Base-by-base conservation (phyloP, 2,113 vertebrate species). In the Antennarius striatus region DNA sequence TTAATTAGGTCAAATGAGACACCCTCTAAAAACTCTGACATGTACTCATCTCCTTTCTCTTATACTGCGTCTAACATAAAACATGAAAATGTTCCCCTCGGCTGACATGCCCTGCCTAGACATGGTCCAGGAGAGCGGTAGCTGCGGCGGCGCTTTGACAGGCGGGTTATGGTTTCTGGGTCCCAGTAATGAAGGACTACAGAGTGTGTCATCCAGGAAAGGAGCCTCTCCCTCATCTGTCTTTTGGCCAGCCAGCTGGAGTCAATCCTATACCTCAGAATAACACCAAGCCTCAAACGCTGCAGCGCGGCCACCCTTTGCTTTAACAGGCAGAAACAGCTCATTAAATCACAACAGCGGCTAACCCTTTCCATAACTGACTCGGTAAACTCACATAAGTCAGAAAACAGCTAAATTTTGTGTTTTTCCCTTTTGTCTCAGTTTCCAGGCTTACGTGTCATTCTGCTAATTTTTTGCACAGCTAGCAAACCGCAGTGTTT, bases 171-270 rank as follows among this genome's bases (percentile, higher is more conserved):
- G 81, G 84, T 88, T 86, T 78, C 66, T 68, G 63, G 55, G 69
- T 73, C 74, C 53, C 71, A 42, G 76, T 90, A 90, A 88, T 91
- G 86, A 89, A 84, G 84, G 86, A 79, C 73, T 88, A 71, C 77
- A n/a, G 77, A 78, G 71, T 83, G 79, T 87, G 86, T 85, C 83
- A 83, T 90, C 78, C 74, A 84, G 67, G 77, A 81, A 87, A 75
- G 71, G n/a, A 64, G 70, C 75, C 77, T 74, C 70, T 78, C 77
- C 73, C 79, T 66, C 56, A 75, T 81, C 62, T 74, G 80, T 84
- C 64, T 84, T 83, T 54, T 53, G 40, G 11, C 39, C 8, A 57
- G 86, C 86, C 90, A 88, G 84, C 76, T 89, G 87, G 88, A 88
- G 53, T 61, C 70, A 59, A 30, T 75, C 71, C 77, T 50, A 51